Evolutionary conservation across 2,113 vertebrate genomes (phyloP).

Genomic region (Triplophysa tibetana): DNA sequence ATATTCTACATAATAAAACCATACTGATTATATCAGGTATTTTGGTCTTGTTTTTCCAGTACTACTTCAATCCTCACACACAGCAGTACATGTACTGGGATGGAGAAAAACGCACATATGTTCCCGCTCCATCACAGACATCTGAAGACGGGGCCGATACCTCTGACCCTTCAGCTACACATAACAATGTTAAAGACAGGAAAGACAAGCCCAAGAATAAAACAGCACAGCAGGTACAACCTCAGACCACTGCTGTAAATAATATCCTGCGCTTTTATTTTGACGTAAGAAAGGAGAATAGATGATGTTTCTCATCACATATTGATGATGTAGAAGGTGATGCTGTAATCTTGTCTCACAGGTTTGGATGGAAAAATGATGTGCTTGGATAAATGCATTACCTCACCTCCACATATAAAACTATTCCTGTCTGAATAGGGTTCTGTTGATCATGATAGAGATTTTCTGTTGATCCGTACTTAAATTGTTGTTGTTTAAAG

Average conservation of each 20-base stretch:
- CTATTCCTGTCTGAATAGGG: too few relatives aligned
- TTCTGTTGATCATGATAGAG: background rate
- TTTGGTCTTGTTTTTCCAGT: slow-evolving; percentile 65
- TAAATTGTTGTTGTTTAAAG: slow-evolving; percentile 57
- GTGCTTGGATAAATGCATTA: too few relatives aligned
- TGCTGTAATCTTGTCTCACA: too few relatives aligned
- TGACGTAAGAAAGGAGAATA: background rate
- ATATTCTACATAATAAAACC: too few relatives aligned
- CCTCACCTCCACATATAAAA: too few relatives aligned
- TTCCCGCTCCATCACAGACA: slow-evolving; percentile 77
- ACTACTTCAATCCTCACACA: slow-evolving; percentile 86
- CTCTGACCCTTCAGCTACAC: slow-evolving; percentile 62
- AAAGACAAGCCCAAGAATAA: slow-evolving; percentile 90
- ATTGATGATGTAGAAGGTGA: too few relatives aligned
- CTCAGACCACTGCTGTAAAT: background rate
- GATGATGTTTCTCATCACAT: background rate
- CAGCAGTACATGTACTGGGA: slow-evolving; percentile 93
- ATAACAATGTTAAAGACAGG: slow-evolving; percentile 77
- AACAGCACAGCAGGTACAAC: slow-evolving; percentile 85
- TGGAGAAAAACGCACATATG: slow-evolving; percentile 80
- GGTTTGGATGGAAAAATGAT: too few relatives aligned
- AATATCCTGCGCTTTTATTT: too few relatives aligned
- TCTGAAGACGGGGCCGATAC: slow-evolving; percentile 59
- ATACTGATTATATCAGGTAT: background rate
- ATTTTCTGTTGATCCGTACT: too few relatives aligned